Percentiles rank a stretch among this genome's conserved stretches.
These are phyloP conservation scores for Pseudochirops cupreus DNA, from an alignment of 2,797 vertebrate genomes.

Conservation along the genomic window DNA sequence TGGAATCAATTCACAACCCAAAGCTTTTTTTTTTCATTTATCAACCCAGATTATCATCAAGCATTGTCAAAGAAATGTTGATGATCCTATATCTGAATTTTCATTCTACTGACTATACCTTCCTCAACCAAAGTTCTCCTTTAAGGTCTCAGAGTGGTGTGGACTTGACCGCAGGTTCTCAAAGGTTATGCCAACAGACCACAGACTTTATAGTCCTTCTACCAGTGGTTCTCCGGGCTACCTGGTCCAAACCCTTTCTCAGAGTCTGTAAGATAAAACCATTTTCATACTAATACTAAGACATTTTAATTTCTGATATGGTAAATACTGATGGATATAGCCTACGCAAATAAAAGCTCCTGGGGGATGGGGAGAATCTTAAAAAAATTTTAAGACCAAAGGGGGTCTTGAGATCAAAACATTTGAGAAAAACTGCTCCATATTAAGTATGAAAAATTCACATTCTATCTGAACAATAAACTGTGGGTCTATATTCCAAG, in stretches of 20 bases:
- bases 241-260: not conserved
- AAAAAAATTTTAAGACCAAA: not conserved
- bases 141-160: not conserved
- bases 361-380: not conserved
- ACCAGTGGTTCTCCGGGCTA: not conserved
- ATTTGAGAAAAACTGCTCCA: not conserved
- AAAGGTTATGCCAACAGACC: not conserved
- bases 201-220: not conserved
- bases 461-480: not conserved
- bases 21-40: not conserved
- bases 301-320: not conserved
- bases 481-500: not conserved
- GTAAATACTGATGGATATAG: not conserved
- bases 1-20: not conserved
- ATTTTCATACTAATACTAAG: not conserved
- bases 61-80: not conserved
- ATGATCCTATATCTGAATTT: not conserved
- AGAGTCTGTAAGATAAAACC: not conserved
- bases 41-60: not conserved
- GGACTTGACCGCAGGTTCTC: not conserved
- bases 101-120: not conserved
- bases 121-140: not conserved
- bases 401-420: not conserved
- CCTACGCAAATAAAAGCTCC: not conserved
- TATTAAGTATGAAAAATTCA: not conserved